These are phyloP conservation scores for Actias luna DNA, from an alignment of 2,888 invertebrate genomes.

Conservation along the genomic window DNA sequence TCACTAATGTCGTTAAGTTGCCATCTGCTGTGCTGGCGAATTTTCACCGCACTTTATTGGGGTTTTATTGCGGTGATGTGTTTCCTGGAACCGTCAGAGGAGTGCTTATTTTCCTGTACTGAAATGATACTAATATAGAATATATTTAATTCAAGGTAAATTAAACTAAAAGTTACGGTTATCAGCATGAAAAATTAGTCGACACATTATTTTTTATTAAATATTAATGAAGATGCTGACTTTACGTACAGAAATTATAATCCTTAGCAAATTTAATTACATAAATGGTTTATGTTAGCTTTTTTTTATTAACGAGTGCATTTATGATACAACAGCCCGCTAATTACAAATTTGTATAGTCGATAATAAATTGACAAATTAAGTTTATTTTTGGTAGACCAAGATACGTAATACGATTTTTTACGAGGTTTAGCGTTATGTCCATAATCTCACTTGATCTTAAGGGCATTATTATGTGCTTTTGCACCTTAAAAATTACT, in stretches of 20 bases:
- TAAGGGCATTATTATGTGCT: no score
- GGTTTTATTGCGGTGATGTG: slow-evolving; percentile 19
- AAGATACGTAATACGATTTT: no score
- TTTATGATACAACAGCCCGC: no score
- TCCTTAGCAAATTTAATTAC: not conserved
- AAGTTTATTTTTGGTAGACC: no score
- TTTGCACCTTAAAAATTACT: no score
- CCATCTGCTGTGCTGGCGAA: slow-evolving; percentile 28
- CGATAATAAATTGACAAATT: no score
- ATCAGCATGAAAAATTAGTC: not conserved
- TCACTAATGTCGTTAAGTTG: slow-evolving; percentile 34
- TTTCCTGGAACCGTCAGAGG: not conserved
- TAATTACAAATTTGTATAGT: no score
- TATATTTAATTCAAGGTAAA: not conserved
- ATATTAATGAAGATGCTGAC: no score
- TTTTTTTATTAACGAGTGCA: not conserved
- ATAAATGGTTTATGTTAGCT: not conserved
- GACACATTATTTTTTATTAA: not conserved
- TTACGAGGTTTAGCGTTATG: no score
- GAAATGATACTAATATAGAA: not conserved
- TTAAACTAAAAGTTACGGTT: not conserved
- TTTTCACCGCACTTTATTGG: slow-evolving; percentile 23
- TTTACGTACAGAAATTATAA: no score
- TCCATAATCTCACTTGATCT: no score
- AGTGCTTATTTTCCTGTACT: not conserved